Base-by-base conservation (phyloP, 2,888 invertebrate species). In the Nomada ruficornis region DNA sequence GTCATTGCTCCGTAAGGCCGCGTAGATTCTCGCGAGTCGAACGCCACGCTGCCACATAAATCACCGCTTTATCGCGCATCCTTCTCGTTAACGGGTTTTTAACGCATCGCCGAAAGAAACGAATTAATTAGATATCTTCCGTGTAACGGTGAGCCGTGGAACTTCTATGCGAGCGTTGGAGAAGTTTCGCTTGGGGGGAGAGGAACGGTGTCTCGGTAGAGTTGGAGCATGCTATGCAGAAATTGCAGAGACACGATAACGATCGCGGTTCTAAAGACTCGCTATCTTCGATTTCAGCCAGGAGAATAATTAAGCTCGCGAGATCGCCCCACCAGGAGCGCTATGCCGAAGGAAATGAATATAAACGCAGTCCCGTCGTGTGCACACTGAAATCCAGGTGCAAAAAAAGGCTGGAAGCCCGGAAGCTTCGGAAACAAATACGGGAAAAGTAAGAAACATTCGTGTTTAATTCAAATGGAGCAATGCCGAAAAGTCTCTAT, bases 21-120 rank as follows among this genome's bases (percentile, higher is more conserved):
- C 36, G 75, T 47, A 68, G 77, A 42, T 63, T 50, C 44, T 67
- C 74, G 65, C 60, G 77, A 76, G 68, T 71, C 70, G 71, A 80
- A 80, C 85, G 82, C 70, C 76, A 75, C 84, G 78, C 86, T 80
- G 63, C 77, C 74, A 72, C 79, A 86, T 87, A 87, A 87, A 82
- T 87, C 87, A 87, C 20, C 83, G 85, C 85, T 85, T 86, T 85
- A 82, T 86, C 83, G 72, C 67, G 78, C 83, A 74, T 70, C 81
- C 67, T 59, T 72, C 87, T 77, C 85, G 83, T 83, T 75, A 83
- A 72, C 67, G 55, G 59, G 69, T 71, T 62, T 82, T 71, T 50
- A 62, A 70, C 57, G 60, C 29, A 29, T 23, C 62, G 55, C n/a
- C 20, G 36, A 57, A 75, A 71, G 67, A 77, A 72, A 77, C 68